Evolutionary conservation across 2,113 vertebrate species (phyloP).

Genomic region (Copsychus sechellarum): DNA sequence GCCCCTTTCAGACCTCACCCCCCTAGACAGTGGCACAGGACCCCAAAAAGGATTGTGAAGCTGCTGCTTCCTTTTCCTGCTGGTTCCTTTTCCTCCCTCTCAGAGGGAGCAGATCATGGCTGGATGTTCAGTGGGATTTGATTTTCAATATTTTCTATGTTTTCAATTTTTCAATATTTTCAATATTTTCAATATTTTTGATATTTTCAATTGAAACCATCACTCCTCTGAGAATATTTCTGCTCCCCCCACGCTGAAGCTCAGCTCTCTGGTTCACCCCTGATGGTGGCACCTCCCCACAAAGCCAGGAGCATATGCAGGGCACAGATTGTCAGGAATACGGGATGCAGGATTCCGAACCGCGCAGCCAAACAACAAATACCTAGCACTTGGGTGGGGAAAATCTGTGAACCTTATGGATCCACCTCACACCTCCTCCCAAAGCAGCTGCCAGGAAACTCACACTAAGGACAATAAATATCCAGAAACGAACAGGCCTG

Average conservation of each 20-base stretch:
- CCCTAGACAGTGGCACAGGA: background rate
- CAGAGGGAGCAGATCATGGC: background rate
- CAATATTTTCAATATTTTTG: too few species aligned
- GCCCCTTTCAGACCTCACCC: background rate
- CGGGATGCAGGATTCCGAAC: background rate
- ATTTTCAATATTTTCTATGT: background rate
- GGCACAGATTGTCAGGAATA: background rate
- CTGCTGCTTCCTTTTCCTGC: background rate
- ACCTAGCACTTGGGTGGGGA: background rate
- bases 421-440: background rate
- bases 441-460: background rate
- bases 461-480: background rate
- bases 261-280: background rate
- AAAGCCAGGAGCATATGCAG: accelerated
- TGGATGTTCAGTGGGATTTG: background rate
- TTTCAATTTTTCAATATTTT: background rate
- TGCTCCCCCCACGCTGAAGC: accelerated
- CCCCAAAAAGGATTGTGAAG: background rate
- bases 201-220: background rate
- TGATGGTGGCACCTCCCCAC: background rate
- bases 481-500: background rate
- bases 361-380: background rate
- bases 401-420: background rate
- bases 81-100: background rate
- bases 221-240: background rate